phyloP scores from a whole-genome alignment of 2,797 vertebrate species.

The Hozukius guyotensis region DNA sequence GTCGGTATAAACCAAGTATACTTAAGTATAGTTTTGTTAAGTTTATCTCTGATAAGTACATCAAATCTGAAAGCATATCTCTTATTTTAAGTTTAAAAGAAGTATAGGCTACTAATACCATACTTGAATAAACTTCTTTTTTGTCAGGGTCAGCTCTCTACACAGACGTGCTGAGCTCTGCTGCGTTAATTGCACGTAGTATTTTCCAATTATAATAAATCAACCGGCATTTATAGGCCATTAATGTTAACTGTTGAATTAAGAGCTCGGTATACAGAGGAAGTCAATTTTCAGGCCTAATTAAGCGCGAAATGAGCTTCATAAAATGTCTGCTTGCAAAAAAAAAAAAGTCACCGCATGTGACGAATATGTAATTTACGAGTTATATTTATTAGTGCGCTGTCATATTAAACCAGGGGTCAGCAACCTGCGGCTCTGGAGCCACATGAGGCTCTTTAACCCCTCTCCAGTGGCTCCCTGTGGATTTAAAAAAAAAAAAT shows the following conservation, averaged over 20 bases:
- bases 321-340: neutral
- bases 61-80: too few relatives aligned
- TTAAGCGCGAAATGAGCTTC: neutral
- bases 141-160: too few relatives aligned
- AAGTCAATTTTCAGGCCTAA: neutral
- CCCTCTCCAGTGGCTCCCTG: too few relatives aligned
- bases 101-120: too few relatives aligned
- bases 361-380: neutral
- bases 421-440: too few relatives aligned
- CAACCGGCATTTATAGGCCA: neutral
- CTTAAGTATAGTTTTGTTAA: too few relatives aligned
- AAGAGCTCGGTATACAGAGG: neutral
- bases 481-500: too few relatives aligned
- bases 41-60: too few relatives aligned
- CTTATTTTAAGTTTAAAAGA: too few relatives aligned
- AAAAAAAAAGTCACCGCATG: neutral
- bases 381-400: neutral
- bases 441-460: too few relatives aligned
- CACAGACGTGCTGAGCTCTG: neutral
- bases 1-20: too few relatives aligned
- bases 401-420: neutral
- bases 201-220: neutral
- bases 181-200: neutral
- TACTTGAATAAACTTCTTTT: too few relatives aligned
- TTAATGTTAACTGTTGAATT: neutral